Evolutionary conservation across 2,113 vertebrate species (phyloP).

Genomic region (Megaceryle maxima): DNA sequence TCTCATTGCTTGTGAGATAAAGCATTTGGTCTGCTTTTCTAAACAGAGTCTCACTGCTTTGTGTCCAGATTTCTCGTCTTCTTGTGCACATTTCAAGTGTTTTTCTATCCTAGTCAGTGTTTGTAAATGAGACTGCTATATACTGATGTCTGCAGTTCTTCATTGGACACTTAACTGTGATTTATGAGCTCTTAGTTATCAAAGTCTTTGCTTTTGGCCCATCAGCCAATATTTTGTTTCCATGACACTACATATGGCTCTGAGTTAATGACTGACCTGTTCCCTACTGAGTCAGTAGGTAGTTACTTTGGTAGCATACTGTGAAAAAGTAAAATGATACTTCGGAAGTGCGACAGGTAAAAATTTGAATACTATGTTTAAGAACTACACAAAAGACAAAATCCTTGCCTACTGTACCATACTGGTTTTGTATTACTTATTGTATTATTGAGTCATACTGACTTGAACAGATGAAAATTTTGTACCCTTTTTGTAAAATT

Average conservation of each 20-base stretch:
- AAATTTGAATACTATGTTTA: not conserved
- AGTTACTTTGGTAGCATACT: not conserved
- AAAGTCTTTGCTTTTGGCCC: not conserved
- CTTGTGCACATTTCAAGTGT: not conserved
- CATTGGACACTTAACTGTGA: not conserved
- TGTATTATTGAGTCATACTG: too few species aligned
- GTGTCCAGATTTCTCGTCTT: not conserved
- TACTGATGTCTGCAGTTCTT: not conserved
- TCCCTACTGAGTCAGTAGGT: not conserved
- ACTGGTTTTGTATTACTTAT: not conserved
- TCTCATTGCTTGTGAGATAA: not conserved
- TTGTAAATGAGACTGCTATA: not conserved
- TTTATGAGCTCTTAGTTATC: not conserved
- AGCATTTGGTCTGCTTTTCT: not conserved
- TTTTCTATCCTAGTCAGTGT: not conserved
- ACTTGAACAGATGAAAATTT: not conserved
- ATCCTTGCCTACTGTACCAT: not conserved
- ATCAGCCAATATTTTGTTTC: not conserved
- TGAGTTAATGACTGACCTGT: accelerated
- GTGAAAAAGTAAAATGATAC: not conserved
- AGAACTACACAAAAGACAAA: not conserved
- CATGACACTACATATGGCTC: accelerated
- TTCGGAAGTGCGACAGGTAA: not conserved
- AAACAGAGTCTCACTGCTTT: not conserved
- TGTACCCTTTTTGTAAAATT: not conserved